Conservation (phyloP, 2,888 invertebrate species). For the Pseudococcus jackbeardsleyi region DNA sequence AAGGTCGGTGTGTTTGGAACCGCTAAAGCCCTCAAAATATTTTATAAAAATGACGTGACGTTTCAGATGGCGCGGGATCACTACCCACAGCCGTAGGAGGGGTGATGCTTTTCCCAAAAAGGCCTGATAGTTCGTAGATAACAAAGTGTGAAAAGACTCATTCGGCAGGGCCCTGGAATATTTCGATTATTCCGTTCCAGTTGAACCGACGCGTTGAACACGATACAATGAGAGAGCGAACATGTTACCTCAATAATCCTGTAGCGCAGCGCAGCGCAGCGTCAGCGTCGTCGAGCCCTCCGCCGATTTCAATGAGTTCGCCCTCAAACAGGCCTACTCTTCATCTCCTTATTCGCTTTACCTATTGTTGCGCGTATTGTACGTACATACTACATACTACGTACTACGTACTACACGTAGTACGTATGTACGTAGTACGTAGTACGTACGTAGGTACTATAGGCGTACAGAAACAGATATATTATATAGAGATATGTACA, state of each 20-base stretch:
- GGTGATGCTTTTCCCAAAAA: conserved; percentile 31
- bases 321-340: too few relatives aligned
- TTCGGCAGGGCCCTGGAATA: conserved; percentile 18
- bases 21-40: conserved; percentile 60
- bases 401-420: too few relatives aligned
- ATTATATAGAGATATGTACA: too few relatives aligned
- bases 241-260: conserved; percentile 59
- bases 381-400: too few relatives aligned
- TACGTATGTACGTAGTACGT: too few relatives aligned
- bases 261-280: background rate
- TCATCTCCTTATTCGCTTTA: too few relatives aligned
- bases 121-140: conserved; percentile 62
- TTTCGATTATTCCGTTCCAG: conserved; percentile 64
- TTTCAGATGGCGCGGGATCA: conserved; percentile 24
- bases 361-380: too few relatives aligned
- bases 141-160: conserved; percentile 63
- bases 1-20: conserved; percentile 58
- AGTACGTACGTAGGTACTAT: too few relatives aligned
- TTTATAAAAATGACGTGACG: conserved; percentile 49
- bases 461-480: too few relatives aligned
- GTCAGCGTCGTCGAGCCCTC: conserved; percentile 5
- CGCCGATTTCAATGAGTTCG: background rate
- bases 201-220: conserved; percentile 47
- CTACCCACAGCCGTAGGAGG: background rate
- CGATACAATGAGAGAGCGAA: background rate